Conservation (phyloP, 1,140 invertebrate genomes). For the Odontomachus brunneus region DNA sequence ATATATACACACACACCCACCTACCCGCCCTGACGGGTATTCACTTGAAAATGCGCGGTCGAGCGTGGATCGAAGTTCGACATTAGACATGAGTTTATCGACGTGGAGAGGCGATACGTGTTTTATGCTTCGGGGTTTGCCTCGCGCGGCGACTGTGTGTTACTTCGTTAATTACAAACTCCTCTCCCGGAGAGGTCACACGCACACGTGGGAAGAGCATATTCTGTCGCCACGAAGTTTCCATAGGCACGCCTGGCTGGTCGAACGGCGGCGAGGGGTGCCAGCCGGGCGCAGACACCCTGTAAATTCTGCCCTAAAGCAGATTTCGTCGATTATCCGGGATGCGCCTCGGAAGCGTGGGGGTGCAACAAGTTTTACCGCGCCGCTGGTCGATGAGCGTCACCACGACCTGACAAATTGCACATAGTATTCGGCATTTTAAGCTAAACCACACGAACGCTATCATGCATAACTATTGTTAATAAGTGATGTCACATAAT, state of each 20-base stretch:
- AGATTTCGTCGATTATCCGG: slow-evolving; percentile 55
- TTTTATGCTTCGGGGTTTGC: slow-evolving; percentile 41
- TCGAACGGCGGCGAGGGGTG: slow-evolving; percentile 6
- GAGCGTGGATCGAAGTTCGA: slow-evolving; percentile 44
- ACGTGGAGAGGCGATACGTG: neutral
- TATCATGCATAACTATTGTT: neutral
- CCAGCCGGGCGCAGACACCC: slow-evolving; percentile 2
- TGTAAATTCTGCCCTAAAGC: slow-evolving; percentile 54
- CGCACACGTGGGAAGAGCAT: slow-evolving; percentile 31
- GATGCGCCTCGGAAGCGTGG: slow-evolving; percentile 37
- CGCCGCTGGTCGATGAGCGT: slow-evolving; percentile 30
- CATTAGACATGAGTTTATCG: slow-evolving; percentile 41
- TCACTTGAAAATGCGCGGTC: slow-evolving; percentile 42
- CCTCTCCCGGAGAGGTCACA: slow-evolving; percentile 29
- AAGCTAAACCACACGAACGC: neutral
- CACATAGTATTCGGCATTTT: slow-evolving; percentile 50
- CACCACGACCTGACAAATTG: slow-evolving; percentile 34
- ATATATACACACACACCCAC: too few species aligned
- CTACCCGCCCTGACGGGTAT: slow-evolving; percentile 32
- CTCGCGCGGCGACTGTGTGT: slow-evolving; percentile 31
- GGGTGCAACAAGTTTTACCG: slow-evolving; percentile 53
- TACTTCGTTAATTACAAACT: slow-evolving; percentile 61
- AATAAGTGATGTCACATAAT: slow-evolving; percentile 27
- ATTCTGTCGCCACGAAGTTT: slow-evolving; percentile 33
- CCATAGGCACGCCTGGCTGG: slow-evolving; percentile 5